A percentile compares a stretch with the other conserved stretches of the same genome.
These are phyloP conservation scores for Bolborhynchus lineola DNA, from an alignment of 2,113 vertebrate genomes.

Conservation along the genomic window DNA sequence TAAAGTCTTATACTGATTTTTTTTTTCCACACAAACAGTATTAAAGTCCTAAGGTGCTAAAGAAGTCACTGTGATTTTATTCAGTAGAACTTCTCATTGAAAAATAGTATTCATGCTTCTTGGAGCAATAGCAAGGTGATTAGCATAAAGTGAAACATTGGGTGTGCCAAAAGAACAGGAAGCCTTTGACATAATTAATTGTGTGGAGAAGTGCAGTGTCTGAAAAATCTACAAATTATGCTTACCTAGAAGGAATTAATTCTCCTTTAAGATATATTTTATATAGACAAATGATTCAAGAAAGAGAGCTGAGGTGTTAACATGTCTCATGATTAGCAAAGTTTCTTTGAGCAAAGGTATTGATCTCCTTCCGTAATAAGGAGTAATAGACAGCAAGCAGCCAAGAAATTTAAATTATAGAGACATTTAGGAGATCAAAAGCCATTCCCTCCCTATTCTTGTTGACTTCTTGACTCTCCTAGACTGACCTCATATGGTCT, in stretches of 20 bases:
- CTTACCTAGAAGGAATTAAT: background rate
- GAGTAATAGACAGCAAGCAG: background rate
- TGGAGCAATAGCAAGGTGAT: background rate
- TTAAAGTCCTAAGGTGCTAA: background rate
- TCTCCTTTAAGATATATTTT: background rate
- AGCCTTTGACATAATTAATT: conserved; percentile 6
- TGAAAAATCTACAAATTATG: conserved; percentile 24
- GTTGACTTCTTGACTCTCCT: background rate
- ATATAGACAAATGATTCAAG: background rate
- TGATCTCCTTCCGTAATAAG: background rate
- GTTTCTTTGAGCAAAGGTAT: background rate
- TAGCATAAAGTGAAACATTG: background rate
- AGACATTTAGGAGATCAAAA: background rate
- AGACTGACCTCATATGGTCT: background rate
- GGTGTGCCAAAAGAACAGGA: background rate
- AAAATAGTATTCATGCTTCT: background rate
- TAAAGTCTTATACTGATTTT: background rate
- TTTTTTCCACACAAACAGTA: background rate
- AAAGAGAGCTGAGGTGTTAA: background rate
- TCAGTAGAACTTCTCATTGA: background rate
- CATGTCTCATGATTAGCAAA: background rate
- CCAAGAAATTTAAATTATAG: background rate
- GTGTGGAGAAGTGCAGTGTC: background rate
- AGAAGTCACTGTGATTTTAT: background rate
- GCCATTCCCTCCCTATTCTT: background rate